Conservation (phyloP, 1,140 invertebrate species). For the Atopsyche davidsoni region DNA sequence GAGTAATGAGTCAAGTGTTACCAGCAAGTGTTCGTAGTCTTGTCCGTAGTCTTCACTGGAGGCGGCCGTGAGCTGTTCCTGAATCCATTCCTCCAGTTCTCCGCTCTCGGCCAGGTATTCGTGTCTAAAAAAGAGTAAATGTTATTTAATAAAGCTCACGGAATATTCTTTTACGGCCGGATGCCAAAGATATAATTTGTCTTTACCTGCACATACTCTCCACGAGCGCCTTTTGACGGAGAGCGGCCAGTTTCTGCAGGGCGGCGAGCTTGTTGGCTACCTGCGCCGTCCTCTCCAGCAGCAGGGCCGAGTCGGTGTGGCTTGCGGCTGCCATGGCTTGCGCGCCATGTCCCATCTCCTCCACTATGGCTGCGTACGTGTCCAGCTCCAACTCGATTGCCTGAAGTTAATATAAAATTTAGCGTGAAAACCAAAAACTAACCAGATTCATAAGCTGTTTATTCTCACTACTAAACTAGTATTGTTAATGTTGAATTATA, state of each 20-base stretch:
- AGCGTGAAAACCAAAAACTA: no score
- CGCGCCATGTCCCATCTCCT: constrained; percentile 86
- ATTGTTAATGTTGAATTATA: no score
- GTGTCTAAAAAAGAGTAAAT: constrained; percentile 52
- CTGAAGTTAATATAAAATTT: constrained; percentile 41
- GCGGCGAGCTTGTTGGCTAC: constrained; percentile 74
- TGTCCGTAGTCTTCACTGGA: constrained; percentile 94
- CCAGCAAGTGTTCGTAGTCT: constrained; percentile 92
- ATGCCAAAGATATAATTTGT: no score
- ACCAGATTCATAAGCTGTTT: not conserved
- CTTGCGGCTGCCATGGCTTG: constrained; percentile 67
- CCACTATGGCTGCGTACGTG: constrained; percentile 86
- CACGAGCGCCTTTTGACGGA: constrained; percentile 77
- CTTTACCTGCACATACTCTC: constrained; percentile 71
- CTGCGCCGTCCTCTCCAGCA: constrained; percentile 70
- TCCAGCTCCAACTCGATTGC: constrained; percentile 88
- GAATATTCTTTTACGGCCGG: no score
- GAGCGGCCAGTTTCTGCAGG: constrained; percentile 72
- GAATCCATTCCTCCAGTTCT: constrained; percentile 92
- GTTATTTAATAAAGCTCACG: no score
- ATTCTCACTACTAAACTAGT: not conserved
- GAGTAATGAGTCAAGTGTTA: no score
- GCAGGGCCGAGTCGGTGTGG: constrained; percentile 74
- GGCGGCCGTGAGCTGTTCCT: constrained; percentile 85
- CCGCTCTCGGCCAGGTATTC: constrained; percentile 88